These are phyloP conservation scores for Lumbricus terrestris DNA, from an alignment of 2,888 invertebrate species.

Conservation along the genomic window DNA sequence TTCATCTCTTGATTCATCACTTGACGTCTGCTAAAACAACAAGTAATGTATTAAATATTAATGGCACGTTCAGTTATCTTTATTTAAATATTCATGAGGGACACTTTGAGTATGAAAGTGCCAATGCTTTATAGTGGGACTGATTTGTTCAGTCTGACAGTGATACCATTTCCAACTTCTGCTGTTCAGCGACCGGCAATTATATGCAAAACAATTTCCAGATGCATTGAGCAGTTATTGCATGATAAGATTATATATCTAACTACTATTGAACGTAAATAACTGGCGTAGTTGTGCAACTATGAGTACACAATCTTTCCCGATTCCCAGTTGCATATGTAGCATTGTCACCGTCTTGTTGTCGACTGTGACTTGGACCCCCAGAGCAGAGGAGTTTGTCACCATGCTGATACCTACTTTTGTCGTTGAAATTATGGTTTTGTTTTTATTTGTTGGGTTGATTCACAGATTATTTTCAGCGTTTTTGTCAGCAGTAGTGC, in stretches of 20 bases:
- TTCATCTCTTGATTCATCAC: conserved; percentile 36
- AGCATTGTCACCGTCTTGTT: no score
- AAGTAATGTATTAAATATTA: neutral
- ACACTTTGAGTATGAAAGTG: neutral
- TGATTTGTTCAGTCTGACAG: neutral
- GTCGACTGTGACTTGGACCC: no score
- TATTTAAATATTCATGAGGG: neutral
- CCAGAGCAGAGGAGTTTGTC: no score
- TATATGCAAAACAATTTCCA: no score
- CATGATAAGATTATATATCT: no score
- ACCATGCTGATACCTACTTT: no score
- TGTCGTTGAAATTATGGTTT: neutral
- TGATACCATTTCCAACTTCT: neutral
- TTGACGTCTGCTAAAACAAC: neutral
- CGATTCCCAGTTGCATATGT: no score
- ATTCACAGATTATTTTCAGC: neutral
- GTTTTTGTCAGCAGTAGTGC: neutral
- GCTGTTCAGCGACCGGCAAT: neutral
- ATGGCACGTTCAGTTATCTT: no score
- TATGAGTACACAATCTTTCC: no score
- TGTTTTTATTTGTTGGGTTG: neutral
- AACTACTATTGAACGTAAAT: no score
- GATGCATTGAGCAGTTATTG: no score
- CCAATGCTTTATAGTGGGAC: neutral
- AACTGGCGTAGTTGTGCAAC: no score